Evolutionary conservation across 2,113 vertebrate species (phyloP), one percentile per base, ranked within the genome.

Genomic region (Jaculus jaculus): DNA sequence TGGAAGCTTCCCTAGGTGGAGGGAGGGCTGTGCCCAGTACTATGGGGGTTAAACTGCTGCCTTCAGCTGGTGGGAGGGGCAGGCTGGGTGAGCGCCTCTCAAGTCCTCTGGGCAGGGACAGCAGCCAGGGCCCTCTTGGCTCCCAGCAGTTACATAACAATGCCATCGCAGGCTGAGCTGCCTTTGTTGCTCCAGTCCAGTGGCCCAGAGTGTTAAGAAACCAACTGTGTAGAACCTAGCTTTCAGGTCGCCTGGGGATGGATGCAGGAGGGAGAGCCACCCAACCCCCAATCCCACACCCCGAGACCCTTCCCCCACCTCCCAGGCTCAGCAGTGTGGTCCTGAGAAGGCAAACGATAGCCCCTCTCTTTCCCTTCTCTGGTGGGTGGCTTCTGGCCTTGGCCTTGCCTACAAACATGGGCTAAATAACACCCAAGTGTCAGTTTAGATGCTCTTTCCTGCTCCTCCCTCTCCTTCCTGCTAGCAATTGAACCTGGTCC

Each of bases 111-210:
- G 1, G 23, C 42, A 9, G 0, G 32, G 9, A n/a, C 51, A 3
- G 47, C 26, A 37, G 60, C 30, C 28, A 54, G 54, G 65, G 65
- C 81, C 10, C 13, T 37, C 16, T 18, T 61, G 86, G 69, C 65
- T 42, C 68, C 20, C 8, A 30, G 74, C 51, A 77, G 87, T 97
- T 97, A 97, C 78, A 69, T 97, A 96, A 96, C 1, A 54, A 69
- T 3, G 94, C 61, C 54, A n/a, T n/a, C 26, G 75, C 61, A 28
- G 23, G 90, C 32, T 20, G 8, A 32, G 90, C 58, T 42, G 74
- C 91, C 93, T 93, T 94, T 90, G 91, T 92, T 68, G 58, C 2
- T 77, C 39, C 74, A n/a, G 92, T 89, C 90, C 34, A 95, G 93
- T 32, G 21, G 85, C 65, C 0, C 8, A 37, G 34, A 68, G 81